Conservation (phyloP, 2,888 invertebrate genomes). For the Patella depressa region DNA sequence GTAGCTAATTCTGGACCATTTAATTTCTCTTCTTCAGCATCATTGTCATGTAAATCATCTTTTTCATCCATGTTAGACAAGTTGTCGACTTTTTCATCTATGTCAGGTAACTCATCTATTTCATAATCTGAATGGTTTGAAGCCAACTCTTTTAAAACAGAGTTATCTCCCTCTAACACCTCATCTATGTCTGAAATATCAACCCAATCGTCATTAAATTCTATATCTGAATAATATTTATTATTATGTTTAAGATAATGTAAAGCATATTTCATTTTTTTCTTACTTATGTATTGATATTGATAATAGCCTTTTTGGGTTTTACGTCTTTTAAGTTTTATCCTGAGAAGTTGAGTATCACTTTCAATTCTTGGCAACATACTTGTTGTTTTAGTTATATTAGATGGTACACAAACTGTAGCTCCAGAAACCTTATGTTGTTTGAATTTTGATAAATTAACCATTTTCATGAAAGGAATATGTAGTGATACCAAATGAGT, state of each 20-base stretch:
- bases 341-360: background rate
- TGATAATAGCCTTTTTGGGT: background rate
- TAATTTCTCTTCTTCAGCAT: background rate
- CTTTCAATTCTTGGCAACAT: background rate
- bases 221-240: slow-evolving; percentile 6
- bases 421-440: slow-evolving; percentile 30
- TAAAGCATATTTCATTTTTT: background rate
- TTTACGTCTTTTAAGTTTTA: background rate
- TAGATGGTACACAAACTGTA: slow-evolving; percentile 26
- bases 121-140: background rate
- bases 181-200: background rate
- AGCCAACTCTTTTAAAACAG: background rate
- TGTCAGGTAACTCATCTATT: background rate
- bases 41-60: background rate
- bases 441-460: slow-evolving; percentile 19
- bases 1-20: slow-evolving; percentile 19
- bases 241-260: slow-evolving; percentile 9
- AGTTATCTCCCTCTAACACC: background rate
- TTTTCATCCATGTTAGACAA: background rate
- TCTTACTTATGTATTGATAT: background rate
- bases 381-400: background rate
- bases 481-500: slow-evolving; percentile 25
- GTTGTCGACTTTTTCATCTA: background rate
- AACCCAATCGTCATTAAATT: slow-evolving; percentile 7
- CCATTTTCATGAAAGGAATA: slow-evolving; percentile 34